A percentile compares a stretch with the other conserved stretches of the same genome.
phyloP scores from a whole-genome alignment of 2,797 vertebrate species.

The Anguilla megastoma region DNA sequence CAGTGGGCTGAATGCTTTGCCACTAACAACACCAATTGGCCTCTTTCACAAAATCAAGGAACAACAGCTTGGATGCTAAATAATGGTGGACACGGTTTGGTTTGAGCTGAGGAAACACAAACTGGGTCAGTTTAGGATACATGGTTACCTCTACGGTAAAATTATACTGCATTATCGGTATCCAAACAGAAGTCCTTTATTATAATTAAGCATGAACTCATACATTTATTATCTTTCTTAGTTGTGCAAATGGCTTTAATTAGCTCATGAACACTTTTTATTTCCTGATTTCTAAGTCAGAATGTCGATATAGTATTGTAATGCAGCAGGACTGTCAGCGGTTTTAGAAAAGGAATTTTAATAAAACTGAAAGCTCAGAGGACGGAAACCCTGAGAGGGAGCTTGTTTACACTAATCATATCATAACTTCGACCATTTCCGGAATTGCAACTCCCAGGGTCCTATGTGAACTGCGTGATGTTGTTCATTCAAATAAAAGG shows the following conservation, averaged over 20 bases:
- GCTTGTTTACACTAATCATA: constrained; percentile 26
- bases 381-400: not conserved
- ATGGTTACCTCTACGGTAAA: constrained; percentile 25
- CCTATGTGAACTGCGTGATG: constrained; percentile 15
- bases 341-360: not conserved
- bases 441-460: constrained; percentile 24
- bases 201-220: not conserved
- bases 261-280: not conserved
- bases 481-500: constrained; percentile 28
- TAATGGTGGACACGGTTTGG: constrained; percentile 9
- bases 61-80: constrained; percentile 23
- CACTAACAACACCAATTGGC: constrained; percentile 63
- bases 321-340: not conserved
- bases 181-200: not conserved
- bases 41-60: constrained; percentile 54
- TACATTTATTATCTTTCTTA: not conserved
- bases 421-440: constrained; percentile 29
- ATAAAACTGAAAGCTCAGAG: not conserved
- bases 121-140: constrained; percentile 33
- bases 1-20: constrained; percentile 57
- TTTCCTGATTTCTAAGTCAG: not conserved
- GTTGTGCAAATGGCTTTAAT: not conserved
- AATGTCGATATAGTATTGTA: not conserved
- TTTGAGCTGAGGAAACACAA: not conserved
- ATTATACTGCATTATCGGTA: not conserved